A percentile compares a stretch with the other conserved stretches of the same genome.
These are phyloP conservation scores for Lumbricus terrestris DNA, from an alignment of 2,888 invertebrate species.

Conservation along the genomic window DNA sequence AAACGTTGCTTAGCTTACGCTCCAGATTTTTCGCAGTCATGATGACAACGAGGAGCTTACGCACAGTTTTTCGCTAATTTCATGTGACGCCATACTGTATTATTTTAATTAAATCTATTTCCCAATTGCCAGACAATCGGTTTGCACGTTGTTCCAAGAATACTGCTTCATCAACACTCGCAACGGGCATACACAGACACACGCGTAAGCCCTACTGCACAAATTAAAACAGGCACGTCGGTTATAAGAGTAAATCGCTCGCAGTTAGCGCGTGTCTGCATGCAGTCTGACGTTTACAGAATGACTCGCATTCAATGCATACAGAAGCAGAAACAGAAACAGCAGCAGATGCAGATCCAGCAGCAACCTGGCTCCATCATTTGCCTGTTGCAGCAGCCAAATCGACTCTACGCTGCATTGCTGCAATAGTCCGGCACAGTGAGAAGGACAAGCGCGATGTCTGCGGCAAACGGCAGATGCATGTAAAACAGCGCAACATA, in stretches of 20 bases:
- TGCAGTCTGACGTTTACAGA: background rate
- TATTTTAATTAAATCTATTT: background rate
- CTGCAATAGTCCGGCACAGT: background rate
- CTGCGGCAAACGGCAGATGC: background rate
- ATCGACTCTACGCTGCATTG: background rate
- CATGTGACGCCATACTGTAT: background rate
- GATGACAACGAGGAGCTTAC: background rate
- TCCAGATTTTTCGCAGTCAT: background rate
- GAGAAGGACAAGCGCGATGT: background rate
- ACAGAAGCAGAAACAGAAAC: too few species aligned
- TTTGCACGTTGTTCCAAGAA: background rate
- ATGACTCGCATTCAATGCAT: background rate
- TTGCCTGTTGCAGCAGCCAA: background rate
- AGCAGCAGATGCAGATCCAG: too few species aligned
- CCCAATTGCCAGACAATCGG: background rate
- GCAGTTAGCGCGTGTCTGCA: background rate
- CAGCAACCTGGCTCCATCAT: background rate
- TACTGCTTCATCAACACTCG: background rate
- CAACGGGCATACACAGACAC: background rate
- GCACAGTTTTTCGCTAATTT: background rate
- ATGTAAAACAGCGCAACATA: background rate
- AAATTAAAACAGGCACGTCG: background rate
- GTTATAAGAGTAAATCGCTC: background rate
- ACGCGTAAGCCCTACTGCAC: background rate
- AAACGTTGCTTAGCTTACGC: background rate